phyloP scores from a whole-genome alignment of 2,113 vertebrate genomes.

The Abramis brama region DNA sequence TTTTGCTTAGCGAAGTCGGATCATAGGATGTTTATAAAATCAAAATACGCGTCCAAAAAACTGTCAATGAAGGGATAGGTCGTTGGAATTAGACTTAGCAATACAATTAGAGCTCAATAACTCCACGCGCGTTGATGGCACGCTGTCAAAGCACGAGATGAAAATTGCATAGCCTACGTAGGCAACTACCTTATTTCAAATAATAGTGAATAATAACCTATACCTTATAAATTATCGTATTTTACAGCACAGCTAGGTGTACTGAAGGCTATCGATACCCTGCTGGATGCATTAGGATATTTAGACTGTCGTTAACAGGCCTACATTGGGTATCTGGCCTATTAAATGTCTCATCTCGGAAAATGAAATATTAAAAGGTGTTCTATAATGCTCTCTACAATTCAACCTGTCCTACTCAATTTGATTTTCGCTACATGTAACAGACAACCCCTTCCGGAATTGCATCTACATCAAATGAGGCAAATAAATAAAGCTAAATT shows the following conservation, averaged over 20 bases:
- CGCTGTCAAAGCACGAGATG: background rate
- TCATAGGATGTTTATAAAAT: background rate
- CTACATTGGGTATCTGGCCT: background rate
- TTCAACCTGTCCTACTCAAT: background rate
- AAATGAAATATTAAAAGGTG: background rate
- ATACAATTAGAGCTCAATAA: background rate
- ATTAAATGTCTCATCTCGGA: background rate
- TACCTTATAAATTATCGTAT: background rate
- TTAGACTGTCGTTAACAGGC: background rate
- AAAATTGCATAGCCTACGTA: background rate
- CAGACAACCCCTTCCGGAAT: background rate
- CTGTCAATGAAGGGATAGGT: background rate
- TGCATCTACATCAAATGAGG: background rate
- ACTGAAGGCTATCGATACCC: background rate
- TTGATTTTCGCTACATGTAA: background rate
- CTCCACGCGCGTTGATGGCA: background rate
- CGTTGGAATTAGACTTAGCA: background rate
- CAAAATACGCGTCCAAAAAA: background rate
- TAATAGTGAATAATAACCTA: background rate
- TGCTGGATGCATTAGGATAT: background rate
- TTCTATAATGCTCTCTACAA: background rate
- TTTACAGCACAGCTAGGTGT: background rate
- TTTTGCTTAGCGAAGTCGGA: background rate
- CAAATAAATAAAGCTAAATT: conserved; percentile 8
- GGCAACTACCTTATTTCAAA: background rate